Evolutionary conservation across 1,140 invertebrate genomes (phyloP), one percentile per base, ranked within the genome.

Genomic region (Brachionus rubens): DNA sequence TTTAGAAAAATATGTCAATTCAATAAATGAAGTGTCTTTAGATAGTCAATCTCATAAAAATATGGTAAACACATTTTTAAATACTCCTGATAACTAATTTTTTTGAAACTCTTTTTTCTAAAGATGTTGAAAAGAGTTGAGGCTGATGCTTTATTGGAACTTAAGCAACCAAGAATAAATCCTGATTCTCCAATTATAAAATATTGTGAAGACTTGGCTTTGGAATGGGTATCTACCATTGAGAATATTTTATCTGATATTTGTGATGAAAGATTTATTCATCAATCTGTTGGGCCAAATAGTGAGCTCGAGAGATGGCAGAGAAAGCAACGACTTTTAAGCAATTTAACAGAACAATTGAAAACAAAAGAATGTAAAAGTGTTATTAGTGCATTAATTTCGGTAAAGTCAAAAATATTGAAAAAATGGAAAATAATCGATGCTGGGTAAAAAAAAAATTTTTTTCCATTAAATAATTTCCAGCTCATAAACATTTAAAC

Each of bases 321-420:
- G 16, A 72, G 83, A 46, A 78, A 82, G 28, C 81, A 84, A 67
- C 68, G 82, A 14, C 78, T 84, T 16, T 70, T 85, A 47, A 82
- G 79, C 7, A 82, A 79, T 72, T 80, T 85, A 50, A 83, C 82
- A 47, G 83, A 84, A 77, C 83, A 85, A 76, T 78, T 85, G 16
- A 85, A 85, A 76, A 79, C 81, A 10, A 84, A 84, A 77, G 83
- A 84, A 77, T 84, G 84, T 62, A 85, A 85, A 78, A 80, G 80
- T 40, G 82, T 85, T 9, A 84, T 84, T 65, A 82, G 82, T 65
- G 81, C 82, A 19, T 80, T 85, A 24, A 84, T 85, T 43, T 81
- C 82, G 9, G 82, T 81, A 16, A 84, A 84, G 50, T 85, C 84
- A 47, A 79, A 82, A 65, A 78, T 84, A 16, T 79, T 85, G 30